Evolutionary conservation across 1,140 invertebrate species (phyloP).

Genomic region (Drosophila punjabiensis): DNA sequence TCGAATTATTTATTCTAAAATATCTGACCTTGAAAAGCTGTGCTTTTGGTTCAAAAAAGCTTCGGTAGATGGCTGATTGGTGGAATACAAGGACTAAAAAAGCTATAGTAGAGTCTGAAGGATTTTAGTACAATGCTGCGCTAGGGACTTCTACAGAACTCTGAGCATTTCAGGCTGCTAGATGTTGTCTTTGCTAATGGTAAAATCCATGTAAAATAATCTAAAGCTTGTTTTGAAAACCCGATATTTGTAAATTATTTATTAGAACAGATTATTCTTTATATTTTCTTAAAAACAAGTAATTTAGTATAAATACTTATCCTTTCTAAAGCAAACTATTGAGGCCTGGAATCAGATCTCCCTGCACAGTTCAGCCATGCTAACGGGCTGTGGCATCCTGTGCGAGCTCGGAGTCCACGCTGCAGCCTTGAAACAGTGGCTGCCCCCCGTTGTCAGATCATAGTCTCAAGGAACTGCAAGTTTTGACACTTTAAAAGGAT

Average conservation of each 20-base stretch:
- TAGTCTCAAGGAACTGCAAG: no score
- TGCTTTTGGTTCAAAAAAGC: background rate
- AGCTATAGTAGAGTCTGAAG: background rate
- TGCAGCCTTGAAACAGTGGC: no score
- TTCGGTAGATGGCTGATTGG: background rate
- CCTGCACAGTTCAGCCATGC: no score
- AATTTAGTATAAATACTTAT: no score
- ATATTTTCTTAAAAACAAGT: no score
- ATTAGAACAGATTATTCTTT: background rate
- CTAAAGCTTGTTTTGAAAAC: rapidly evolving
- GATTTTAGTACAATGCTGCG: background rate
- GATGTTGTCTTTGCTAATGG: background rate
- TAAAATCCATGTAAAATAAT: background rate
- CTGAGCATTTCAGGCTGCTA: background rate
- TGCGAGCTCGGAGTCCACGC: no score
- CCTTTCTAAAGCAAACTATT: no score
- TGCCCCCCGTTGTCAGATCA: no score
- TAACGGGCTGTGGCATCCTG: no score
- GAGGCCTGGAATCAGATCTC: no score
- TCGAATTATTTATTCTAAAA: constrained; percentile 27
- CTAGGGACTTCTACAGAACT: background rate
- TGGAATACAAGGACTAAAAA: background rate
- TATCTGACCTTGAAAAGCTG: constrained; percentile 36
- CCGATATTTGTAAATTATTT: background rate
- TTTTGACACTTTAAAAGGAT: no score